A percentile compares a stretch with the other conserved stretches of the same genome.
These are phyloP conservation scores for Otolemur garnettii DNA, from an alignment of 2,113 vertebrate species.

Conservation along the genomic window DNA sequence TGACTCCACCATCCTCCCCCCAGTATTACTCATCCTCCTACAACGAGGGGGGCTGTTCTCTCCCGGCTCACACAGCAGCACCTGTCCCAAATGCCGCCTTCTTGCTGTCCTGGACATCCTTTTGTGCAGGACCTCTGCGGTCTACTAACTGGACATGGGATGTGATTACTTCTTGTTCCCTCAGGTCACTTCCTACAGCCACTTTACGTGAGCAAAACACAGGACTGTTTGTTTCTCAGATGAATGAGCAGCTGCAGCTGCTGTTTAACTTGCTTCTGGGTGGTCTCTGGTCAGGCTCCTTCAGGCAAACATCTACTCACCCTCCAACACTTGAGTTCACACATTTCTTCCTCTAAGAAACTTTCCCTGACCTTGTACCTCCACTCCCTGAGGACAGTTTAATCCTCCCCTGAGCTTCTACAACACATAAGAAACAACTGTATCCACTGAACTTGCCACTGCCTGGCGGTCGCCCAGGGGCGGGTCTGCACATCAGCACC, in stretches of 20 bases:
- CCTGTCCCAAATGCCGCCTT: neutral
- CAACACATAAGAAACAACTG: neutral
- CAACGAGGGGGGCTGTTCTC: neutral
- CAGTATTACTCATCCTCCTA: constrained; percentile 3
- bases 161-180: neutral
- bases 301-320: neutral
- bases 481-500: no score
- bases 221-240: neutral
- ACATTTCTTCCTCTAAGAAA: neutral
- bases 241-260: no score
- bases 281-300: neutral
- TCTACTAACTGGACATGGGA: neutral
- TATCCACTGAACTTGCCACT: neutral
- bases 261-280: neutral
- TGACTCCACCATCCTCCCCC: neutral
- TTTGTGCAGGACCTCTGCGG: constrained; percentile 10
- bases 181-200: neutral
- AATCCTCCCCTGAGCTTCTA: neutral
- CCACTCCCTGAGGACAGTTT: neutral
- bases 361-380: neutral
- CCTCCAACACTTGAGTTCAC: constrained; percentile 12
- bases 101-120: neutral
- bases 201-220: neutral
- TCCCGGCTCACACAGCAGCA: neutral
- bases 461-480: no score